Conservation (phyloP, 92 coral and sea anemone species). For the Epizoanthus stellaris region DNA sequence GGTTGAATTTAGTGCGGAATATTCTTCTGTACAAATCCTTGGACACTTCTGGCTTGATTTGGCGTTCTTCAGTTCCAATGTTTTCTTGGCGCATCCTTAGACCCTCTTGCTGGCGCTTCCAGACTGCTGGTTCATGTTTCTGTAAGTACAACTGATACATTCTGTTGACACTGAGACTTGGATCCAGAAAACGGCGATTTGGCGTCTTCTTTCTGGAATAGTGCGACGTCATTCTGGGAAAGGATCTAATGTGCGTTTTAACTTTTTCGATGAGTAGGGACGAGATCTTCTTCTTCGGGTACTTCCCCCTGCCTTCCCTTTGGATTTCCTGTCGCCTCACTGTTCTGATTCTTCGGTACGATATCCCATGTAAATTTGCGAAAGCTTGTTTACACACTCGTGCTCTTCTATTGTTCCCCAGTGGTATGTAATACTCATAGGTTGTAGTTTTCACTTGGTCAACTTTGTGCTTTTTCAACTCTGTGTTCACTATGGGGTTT, state of each 20-base stretch:
- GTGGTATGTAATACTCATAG: neutral
- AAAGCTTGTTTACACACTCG: neutral
- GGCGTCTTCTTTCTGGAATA: neutral
- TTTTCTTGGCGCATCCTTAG: too few species aligned
- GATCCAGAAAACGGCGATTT: neutral
- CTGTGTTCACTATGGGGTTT: too few species aligned
- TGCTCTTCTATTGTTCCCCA: neutral
- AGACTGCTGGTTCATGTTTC: neutral
- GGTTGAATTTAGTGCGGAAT: too few species aligned
- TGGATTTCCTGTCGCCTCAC: neutral
- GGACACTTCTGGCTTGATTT: too few species aligned
- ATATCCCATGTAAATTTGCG: neutral
- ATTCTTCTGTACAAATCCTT: too few species aligned
- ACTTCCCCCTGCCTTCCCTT: neutral
- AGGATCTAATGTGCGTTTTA: neutral
- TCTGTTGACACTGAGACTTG: neutral
- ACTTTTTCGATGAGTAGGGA: neutral
- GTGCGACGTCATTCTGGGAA: neutral
- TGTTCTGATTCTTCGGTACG: neutral
- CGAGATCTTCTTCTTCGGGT: neutral
- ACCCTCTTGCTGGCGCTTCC: too few species aligned
- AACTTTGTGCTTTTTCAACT: too few species aligned
- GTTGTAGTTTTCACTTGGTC: too few species aligned
- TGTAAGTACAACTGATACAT: constrained; percentile 2
- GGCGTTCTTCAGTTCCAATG: too few species aligned